phyloP scores from a whole-genome alignment of 2,888 invertebrate species.

The Acrobasis consociella region DNA sequence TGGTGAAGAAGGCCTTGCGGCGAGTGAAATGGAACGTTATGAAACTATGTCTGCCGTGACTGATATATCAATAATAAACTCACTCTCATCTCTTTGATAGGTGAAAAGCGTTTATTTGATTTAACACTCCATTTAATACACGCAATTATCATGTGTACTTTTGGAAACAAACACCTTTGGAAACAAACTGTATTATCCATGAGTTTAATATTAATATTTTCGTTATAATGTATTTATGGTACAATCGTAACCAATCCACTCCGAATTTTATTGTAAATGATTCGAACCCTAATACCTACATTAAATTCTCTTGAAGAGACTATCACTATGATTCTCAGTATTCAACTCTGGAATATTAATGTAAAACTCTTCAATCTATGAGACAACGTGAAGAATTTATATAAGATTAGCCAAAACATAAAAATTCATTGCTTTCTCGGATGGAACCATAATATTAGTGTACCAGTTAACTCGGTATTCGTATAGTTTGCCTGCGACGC shows the following conservation, averaged over 20 bases:
- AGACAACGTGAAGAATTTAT: slow-evolving; percentile 23
- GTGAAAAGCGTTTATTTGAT: slow-evolving; percentile 28
- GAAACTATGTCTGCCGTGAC: slow-evolving; percentile 28
- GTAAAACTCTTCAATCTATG: slow-evolving; percentile 28
- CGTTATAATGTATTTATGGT: slow-evolving; percentile 23
- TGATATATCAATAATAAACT: slow-evolving; percentile 8
- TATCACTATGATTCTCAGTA: slow-evolving; percentile 51
- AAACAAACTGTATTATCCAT: slow-evolving; percentile 41
- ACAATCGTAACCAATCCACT: slow-evolving; percentile 33
- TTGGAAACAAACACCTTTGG: slow-evolving; percentile 26
- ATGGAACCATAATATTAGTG: slow-evolving; percentile 31
- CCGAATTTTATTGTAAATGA: slow-evolving; percentile 37
- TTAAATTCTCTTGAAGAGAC: slow-evolving; percentile 53
- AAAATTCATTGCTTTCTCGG: slow-evolving; percentile 33
- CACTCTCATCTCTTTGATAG: neutral
- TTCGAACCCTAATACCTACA: slow-evolving; percentile 49
- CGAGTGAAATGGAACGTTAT: slow-evolving; percentile 37
- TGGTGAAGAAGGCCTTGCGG: slow-evolving; percentile 52
- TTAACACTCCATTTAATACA: slow-evolving; percentile 37
- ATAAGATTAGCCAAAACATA: slow-evolving; percentile 17
- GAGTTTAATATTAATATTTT: slow-evolving; percentile 32
- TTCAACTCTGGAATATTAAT: slow-evolving; percentile 37
- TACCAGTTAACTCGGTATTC: slow-evolving; percentile 18
- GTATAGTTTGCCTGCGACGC: slow-evolving; percentile 35
- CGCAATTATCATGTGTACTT: slow-evolving; percentile 32